Evolutionary conservation across 2,888 invertebrate species (phyloP).

Genomic region (Subacronicta megacephala): DNA sequence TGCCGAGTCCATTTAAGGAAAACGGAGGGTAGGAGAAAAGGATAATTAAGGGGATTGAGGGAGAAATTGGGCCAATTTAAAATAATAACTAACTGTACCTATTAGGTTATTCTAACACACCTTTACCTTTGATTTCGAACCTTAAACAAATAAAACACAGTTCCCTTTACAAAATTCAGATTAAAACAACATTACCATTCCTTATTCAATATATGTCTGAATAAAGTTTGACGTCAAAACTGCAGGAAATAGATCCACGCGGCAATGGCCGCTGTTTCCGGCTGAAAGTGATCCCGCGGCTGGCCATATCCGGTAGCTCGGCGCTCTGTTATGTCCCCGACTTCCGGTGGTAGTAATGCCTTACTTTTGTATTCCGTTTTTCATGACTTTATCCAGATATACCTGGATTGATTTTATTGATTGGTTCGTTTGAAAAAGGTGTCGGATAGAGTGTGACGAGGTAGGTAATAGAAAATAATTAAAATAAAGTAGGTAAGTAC

Average conservation of each 20-base stretch:
- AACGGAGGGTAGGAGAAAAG: too few relatives aligned
- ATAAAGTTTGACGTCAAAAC: conserved; percentile 70
- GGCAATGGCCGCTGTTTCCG: conserved; percentile 71
- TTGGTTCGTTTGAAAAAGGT: conserved; percentile 18
- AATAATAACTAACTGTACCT: too few relatives aligned
- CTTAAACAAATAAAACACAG: not conserved
- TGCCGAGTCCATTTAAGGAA: too few relatives aligned
- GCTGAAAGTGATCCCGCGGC: conserved; percentile 71
- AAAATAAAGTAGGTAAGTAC: too few relatives aligned
- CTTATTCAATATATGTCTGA: conserved; percentile 57
- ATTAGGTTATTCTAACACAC: too few relatives aligned
- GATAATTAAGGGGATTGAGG: too few relatives aligned
- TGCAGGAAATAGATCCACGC: conserved; percentile 74
- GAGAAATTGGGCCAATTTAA: too few relatives aligned
- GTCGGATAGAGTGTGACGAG: too few relatives aligned
- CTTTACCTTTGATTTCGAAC: too few relatives aligned
- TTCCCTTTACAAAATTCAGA: not conserved
- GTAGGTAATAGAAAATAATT: too few relatives aligned
- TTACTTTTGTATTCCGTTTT: conserved; percentile 46
- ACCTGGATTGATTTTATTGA: conserved; percentile 36
- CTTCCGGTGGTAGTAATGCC: conserved; percentile 57
- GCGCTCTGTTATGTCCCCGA: conserved; percentile 64
- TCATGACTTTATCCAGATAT: conserved; percentile 30
- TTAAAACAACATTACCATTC: conserved; percentile 37
- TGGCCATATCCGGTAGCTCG: conserved; percentile 64